Conservation (phyloP, 2,888 invertebrate species). For the Stenolophus ochropezus region DNA sequence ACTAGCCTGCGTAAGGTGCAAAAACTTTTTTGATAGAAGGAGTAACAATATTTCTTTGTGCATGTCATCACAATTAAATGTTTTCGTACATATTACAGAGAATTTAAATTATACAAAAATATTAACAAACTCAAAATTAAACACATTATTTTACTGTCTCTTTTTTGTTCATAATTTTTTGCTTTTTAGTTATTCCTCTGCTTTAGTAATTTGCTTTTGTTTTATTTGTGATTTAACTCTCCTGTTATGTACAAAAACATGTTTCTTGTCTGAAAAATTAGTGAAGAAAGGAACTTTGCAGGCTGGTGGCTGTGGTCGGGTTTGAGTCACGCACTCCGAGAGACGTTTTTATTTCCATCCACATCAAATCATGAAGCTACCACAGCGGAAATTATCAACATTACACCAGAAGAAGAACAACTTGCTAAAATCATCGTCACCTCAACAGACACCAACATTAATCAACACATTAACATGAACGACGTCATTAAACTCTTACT, state of each 20-base stretch:
- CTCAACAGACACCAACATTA: slow-evolving; percentile 63
- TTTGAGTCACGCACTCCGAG: slow-evolving; percentile 64
- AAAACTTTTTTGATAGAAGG: slow-evolving; percentile 47
- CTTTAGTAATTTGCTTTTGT: too few species aligned
- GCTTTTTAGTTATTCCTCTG: slow-evolving; percentile 15
- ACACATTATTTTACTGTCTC: not conserved
- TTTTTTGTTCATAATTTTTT: not conserved
- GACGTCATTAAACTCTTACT: slow-evolving; percentile 70
- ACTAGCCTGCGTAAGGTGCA: slow-evolving; percentile 59
- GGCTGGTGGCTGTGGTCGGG: slow-evolving; percentile 70
- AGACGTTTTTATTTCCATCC: slow-evolving; percentile 43
- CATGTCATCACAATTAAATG: slow-evolving; percentile 1
- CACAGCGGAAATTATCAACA: slow-evolving; percentile 66
- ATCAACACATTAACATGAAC: slow-evolving; percentile 66
- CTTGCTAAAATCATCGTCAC: slow-evolving; percentile 68
- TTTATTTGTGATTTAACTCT: slow-evolving; percentile 13
- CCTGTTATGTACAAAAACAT: slow-evolving; percentile 46
- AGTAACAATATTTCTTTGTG: slow-evolving; percentile 47
- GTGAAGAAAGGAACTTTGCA: slow-evolving; percentile 66
- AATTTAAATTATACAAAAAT: not conserved
- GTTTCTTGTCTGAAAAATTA: slow-evolving; percentile 21
- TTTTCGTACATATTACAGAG: slow-evolving; percentile 45
- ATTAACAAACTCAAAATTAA: not conserved
- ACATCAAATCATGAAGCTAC: slow-evolving; percentile 67
- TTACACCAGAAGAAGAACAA: slow-evolving; percentile 64